Base-by-base conservation (phyloP, 2,888 invertebrate species). In the Lepidonotus clava region DNA sequence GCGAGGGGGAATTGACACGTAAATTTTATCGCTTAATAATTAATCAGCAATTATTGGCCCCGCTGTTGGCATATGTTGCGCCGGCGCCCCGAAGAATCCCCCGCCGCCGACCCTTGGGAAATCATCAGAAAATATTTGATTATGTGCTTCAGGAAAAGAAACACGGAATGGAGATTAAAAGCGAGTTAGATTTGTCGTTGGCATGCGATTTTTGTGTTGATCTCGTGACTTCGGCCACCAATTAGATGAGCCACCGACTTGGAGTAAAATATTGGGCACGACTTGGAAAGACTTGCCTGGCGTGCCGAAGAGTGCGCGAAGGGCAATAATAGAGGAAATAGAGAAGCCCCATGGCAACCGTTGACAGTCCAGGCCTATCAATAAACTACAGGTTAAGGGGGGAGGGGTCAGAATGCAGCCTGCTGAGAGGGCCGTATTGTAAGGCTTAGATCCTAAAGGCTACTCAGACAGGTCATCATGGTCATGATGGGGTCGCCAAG, bases 111-210 rank as follows among this genome's bases (percentile, higher is more conserved):
- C 85, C 76, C 53, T 46, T 76, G 85, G 85, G 85, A 85, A 85
- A 85, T 85, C 85, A 85, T 34, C 40, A 85, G 85, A 76, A 76
- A 76, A 85, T 85, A 85, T 85, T 85, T 71, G 85, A 85, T 85
- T 85, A 85, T 41, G 76, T 46, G 61, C 61, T 53, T 24, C 32
- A 84, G 84, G 84, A 53, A 84, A 53, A 84, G 84, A 46, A 56
- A 84, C 84, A 84, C 24, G 84, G 32, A 53, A 53, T 56, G 51
- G 61, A 84, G 85, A 85, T 85, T 85, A 71, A 66, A 66, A 56
- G 40, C 14, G 36, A 40, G 38, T 38, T 84, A 8, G 84, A 84
- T 84, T 84, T 84, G 66, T 56, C 36, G 2, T 18, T 61, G 34
- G 66, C 84, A 84, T 66, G 84, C 84, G 56, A 84, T 21, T 61